Percentiles rank a stretch among this genome's conserved stretches.
These are phyloP conservation scores for Euphydryas editha DNA, from an alignment of 2,888 invertebrate genomes.

Conservation along the genomic window DNA sequence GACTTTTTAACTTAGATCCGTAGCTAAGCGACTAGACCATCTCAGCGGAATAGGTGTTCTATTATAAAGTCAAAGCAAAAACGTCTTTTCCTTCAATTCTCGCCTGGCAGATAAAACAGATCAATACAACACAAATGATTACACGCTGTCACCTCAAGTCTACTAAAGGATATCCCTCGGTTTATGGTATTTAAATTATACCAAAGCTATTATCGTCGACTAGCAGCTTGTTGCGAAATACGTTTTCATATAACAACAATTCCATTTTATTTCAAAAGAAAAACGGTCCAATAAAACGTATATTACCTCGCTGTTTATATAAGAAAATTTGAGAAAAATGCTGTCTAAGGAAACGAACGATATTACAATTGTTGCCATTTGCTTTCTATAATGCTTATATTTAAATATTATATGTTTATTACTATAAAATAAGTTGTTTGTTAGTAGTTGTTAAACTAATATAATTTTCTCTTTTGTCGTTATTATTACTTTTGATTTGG, in stretches of 20 bases:
- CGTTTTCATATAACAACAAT: slow-evolving; percentile 60
- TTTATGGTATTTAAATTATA: slow-evolving; percentile 43
- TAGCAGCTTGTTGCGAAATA: slow-evolving; percentile 39
- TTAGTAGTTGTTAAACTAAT: no score
- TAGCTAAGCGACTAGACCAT: no score
- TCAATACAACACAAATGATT: slow-evolving; percentile 25
- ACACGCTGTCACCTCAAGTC: slow-evolving; percentile 24
- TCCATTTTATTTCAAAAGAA: slow-evolving; percentile 67
- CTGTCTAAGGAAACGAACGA: slow-evolving; percentile 68
- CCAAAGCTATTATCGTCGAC: slow-evolving; percentile 37
- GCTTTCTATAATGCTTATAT: slow-evolving; percentile 58
- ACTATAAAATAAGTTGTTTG: neutral
- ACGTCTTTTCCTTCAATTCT: neutral
- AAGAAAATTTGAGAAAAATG: slow-evolving; percentile 70
- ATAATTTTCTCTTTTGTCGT: no score
- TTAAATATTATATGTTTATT: slow-evolving; percentile 19
- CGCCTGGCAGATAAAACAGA: neutral
- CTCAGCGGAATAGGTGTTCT: no score
- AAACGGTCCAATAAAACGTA: slow-evolving; percentile 73
- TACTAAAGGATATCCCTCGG: slow-evolving; percentile 34
- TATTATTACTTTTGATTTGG: no score
- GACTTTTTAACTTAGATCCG: no score
- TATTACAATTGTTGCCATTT: slow-evolving; percentile 74
- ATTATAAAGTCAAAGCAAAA: neutral
- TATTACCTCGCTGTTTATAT: slow-evolving; percentile 70